Evolutionary conservation across 1,140 invertebrate species (phyloP), one percentile per base, ranked within the genome.

Genomic region (Chironomus tepperi): DNA sequence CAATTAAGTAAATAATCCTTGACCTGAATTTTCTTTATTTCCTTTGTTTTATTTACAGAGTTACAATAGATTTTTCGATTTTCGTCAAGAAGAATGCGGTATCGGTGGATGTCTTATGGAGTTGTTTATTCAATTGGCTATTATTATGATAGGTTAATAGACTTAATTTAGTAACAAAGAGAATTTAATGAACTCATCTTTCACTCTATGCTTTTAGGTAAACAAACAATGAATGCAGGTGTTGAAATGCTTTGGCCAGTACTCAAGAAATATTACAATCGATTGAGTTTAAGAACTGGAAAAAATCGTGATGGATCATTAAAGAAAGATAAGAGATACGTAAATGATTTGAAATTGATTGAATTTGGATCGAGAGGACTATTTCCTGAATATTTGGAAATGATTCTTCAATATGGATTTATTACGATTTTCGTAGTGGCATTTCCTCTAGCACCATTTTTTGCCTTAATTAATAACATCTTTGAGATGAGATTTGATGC

Each of bases 321-420:
- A 21, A 78, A 82, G 73, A 84, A 83, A 34, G 82, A 81, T 76
- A 84, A 87, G 34, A 90, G 94, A 74, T 98, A 95, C 93, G 89
- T 96, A 76, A 90, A 92, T 78, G 97, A 99, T 82, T 97, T 93
- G 79, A 92, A 94, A 80, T 84, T 99, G 47, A 86, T 94, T 3
- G 89, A 94, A 77, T 97, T 95, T 86, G 93, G 93, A 19, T 88
- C 94, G 73, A 89, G 94, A 81, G 94, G 95, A 78, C 85, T 98
- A 12, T 98, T 98, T 83, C 93, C 94, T 3, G 97, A 99, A 84
- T 98, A 98, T 84, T 85, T 99, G 73, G 97, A 98, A 88, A 98
- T 98, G 95, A 91, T 94, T n/a, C 83, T 95, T 18, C 93, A 96
- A 80, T 95, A 94, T 83, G 94, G 94, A 7, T 95, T 96, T 84